Percentiles rank a stretch among this genome's conserved stretches.
phyloP scores from a whole-genome alignment of 1,140 invertebrate species.

The Copidosoma floridanum region DNA sequence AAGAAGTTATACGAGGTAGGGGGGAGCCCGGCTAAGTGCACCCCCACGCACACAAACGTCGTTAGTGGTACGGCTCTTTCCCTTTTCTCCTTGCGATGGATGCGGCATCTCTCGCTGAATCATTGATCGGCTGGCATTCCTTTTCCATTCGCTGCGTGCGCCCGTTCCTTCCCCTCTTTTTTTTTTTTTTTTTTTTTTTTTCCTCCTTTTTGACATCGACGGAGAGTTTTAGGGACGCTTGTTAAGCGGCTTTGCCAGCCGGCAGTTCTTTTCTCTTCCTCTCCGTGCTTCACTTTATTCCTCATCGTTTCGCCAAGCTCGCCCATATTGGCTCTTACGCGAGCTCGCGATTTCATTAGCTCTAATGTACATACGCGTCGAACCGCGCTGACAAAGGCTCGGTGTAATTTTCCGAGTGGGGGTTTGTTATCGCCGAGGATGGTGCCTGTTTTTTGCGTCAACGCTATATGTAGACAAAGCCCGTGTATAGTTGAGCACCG shows the following conservation, averaged over 20 bases:
- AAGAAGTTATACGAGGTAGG: too few species aligned
- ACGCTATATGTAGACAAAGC: too few species aligned
- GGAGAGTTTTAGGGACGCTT: conserved; percentile 3
- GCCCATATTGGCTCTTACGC: conserved; percentile 1
- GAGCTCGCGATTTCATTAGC: conserved; percentile 4
- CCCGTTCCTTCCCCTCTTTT: neutral
- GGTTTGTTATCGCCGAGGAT: too few species aligned
- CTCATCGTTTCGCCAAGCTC: too few species aligned
- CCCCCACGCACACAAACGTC: neutral
- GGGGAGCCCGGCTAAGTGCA: neutral
- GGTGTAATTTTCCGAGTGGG: too few species aligned
- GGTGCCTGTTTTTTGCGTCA: too few species aligned
- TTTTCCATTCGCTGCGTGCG: too few species aligned
- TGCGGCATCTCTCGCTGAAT: neutral
- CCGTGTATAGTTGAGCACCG: too few species aligned
- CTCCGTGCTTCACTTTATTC: neutral
- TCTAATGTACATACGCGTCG: too few species aligned
- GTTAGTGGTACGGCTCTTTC: too few species aligned
- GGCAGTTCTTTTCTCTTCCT: neutral
- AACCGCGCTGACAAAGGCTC: too few species aligned
- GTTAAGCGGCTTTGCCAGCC: conserved; percentile 5
- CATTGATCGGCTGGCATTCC: conserved; percentile 1
- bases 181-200: neutral
- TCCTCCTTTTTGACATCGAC: neutral
- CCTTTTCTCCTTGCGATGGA: neutral